These are phyloP conservation scores for Heliconius erato DNA, from an alignment of 2,888 invertebrate species.

Conservation along the genomic window DNA sequence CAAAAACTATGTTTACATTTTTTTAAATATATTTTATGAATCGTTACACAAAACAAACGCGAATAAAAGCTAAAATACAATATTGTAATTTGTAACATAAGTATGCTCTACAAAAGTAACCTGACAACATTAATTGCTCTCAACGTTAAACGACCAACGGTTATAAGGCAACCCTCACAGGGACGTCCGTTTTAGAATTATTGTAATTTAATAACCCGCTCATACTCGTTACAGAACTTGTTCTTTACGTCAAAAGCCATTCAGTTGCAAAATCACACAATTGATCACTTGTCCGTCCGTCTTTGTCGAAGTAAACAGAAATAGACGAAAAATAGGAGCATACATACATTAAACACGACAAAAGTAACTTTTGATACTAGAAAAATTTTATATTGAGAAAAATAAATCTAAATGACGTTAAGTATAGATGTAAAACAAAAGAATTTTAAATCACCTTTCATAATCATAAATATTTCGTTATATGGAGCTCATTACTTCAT, in stretches of 20 bases:
- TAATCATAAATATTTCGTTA: no score
- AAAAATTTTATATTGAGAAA: neutral
- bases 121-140: conserved; percentile 38
- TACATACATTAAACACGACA: neutral
- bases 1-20: conserved; percentile 6
- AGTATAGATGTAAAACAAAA: no score
- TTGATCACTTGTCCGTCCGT: conserved; percentile 78
- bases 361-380: no score
- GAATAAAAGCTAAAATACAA: conserved; percentile 2
- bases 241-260: conserved; percentile 66
- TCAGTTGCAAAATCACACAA: conserved; percentile 76
- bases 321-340: conserved; percentile 8
- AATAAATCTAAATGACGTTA: neutral
- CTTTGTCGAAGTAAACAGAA: conserved; percentile 59
- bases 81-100: conserved; percentile 20
- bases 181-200: conserved; percentile 65
- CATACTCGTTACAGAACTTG: conserved; percentile 58
- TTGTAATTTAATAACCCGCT: conserved; percentile 81
- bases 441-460: no score
- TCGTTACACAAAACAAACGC: neutral
- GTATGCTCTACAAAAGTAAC: conserved; percentile 3
- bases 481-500: no score
- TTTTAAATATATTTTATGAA: neutral
- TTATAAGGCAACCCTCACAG: conserved; percentile 47
- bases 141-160: conserved; percentile 43